Evolutionary conservation across 2,888 invertebrate species (phyloP).

Genomic region (Augochlorella aurata): DNA sequence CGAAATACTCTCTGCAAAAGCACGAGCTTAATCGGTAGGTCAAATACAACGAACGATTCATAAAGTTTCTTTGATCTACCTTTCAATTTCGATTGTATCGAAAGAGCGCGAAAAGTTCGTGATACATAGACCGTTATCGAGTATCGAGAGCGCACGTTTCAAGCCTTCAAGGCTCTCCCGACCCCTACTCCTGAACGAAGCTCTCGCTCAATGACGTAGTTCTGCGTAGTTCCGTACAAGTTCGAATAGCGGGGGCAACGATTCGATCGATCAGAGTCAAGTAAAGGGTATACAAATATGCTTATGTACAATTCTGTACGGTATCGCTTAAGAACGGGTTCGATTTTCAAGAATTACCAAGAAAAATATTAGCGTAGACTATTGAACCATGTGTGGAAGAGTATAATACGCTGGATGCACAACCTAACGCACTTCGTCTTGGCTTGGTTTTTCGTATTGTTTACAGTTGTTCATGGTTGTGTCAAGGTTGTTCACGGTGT

Average conservation of each 20-base stretch:
- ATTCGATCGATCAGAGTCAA: slow-evolving; percentile 58
- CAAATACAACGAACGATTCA: not conserved
- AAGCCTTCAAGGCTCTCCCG: slow-evolving; percentile 48
- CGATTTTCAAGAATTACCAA: slow-evolving; percentile 8
- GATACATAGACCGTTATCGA: slow-evolving; percentile 28
- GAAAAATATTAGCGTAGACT: not conserved
- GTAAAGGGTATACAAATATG: slow-evolving; percentile 12
- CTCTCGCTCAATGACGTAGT: slow-evolving; percentile 67
- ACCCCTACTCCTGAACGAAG: slow-evolving; percentile 46
- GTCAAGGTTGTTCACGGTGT: slow-evolving; percentile 22
- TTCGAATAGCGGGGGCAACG: slow-evolving; percentile 51
- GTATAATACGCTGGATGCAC: not conserved
- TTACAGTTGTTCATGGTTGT: slow-evolving; percentile 8
- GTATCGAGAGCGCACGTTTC: slow-evolving; percentile 30
- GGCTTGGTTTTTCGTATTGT: slow-evolving; percentile 39
- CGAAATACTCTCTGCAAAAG: not conserved
- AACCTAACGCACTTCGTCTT: not conserved
- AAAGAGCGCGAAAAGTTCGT: slow-evolving; percentile 61
- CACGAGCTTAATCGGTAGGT: not conserved
- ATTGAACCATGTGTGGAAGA: too few relatives aligned
- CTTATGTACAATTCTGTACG: not conserved
- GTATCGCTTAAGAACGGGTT: too few relatives aligned
- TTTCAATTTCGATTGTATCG: slow-evolving; percentile 41
- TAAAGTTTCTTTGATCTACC: not conserved
- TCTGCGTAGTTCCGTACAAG: slow-evolving; percentile 67